These are phyloP conservation scores for Micoletzkya japonica DNA, from an alignment of 2,888 invertebrate genomes.

Conservation along the genomic window DNA sequence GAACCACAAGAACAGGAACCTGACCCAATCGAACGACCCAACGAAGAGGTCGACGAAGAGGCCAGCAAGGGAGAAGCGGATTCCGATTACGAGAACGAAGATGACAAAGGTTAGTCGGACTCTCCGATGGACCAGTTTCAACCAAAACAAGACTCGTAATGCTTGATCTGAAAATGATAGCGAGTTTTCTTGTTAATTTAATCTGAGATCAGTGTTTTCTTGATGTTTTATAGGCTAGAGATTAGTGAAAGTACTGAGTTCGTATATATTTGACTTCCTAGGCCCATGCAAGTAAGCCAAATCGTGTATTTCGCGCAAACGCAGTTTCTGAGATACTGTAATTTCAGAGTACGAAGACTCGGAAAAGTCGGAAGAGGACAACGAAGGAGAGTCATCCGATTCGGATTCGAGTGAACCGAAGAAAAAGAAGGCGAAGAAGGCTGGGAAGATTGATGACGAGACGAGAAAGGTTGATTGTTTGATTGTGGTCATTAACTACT, in stretches of 20 bases:
- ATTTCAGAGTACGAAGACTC: too few species aligned
- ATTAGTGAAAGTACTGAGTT: too few species aligned
- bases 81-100: slow-evolving; percentile 25
- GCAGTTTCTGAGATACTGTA: too few species aligned
- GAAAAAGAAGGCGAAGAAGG: slow-evolving; percentile 27
- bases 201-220: slow-evolving; percentile 16
- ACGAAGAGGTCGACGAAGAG: slow-evolving; percentile 17
- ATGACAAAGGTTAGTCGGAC: slow-evolving; percentile 9
- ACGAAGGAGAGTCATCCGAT: slow-evolving; percentile 31
- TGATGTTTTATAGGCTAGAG: not conserved
- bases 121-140: too few species aligned
- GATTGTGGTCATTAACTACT: not conserved
- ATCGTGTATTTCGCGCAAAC: too few species aligned
- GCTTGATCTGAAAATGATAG: slow-evolving; percentile 7
- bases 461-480: slow-evolving; percentile 33
- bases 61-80: slow-evolving; percentile 13
- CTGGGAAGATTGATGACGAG: slow-evolving; percentile 37
- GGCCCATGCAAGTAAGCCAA: too few species aligned
- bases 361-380: slow-evolving; percentile 13
- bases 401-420: slow-evolving; percentile 28
- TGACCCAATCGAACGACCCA: slow-evolving; percentile 14
- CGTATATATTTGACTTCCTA: slow-evolving; percentile 22
- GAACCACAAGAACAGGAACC: too few species aligned
- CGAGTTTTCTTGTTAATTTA: too few species aligned
- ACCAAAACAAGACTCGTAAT: too few species aligned